phyloP scores from a whole-genome alignment of 2,797 vertebrate genomes.

The Channa striata region DNA sequence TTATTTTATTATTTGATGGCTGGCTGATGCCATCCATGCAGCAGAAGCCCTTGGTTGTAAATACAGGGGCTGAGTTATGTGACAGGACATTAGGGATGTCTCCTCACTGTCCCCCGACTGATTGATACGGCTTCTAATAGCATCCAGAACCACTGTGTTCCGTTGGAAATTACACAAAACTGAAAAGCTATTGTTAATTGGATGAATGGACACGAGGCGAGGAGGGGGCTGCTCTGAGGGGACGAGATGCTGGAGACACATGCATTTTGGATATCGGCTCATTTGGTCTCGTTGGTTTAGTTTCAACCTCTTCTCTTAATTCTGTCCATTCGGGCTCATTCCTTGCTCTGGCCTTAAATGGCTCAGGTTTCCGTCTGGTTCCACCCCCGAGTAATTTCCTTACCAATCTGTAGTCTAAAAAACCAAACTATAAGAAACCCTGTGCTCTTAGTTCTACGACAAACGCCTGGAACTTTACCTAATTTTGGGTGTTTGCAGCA shows the following conservation, averaged over 20 bases:
- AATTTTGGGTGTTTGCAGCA: not conserved
- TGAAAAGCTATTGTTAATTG: slow-evolving; percentile 80
- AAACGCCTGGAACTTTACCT: slow-evolving; percentile 5
- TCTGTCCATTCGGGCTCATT: too few relatives aligned
- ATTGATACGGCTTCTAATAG: slow-evolving; percentile 90
- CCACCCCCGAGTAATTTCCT: too few relatives aligned
- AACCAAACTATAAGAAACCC: not conserved
- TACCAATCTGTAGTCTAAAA: too few relatives aligned
- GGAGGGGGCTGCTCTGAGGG: slow-evolving; percentile 10
- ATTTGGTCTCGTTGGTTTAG: not conserved
- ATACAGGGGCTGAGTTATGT: slow-evolving; percentile 72
- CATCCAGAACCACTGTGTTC: slow-evolving; percentile 86
- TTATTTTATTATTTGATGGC: slow-evolving; percentile 94
- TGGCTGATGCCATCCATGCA: slow-evolving; percentile 89
- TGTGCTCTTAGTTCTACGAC: not conserved
- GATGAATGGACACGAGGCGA: slow-evolving; percentile 59
- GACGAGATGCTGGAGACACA: slow-evolving; percentile 7
- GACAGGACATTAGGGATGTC: slow-evolving; percentile 70
- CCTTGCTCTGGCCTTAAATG: too few relatives aligned
- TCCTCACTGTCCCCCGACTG: slow-evolving; percentile 85
- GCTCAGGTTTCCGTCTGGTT: not conserved
- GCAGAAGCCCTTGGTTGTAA: slow-evolving; percentile 88
- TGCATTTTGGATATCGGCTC: slow-evolving; percentile 8
- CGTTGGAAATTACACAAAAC: slow-evolving; percentile 88
- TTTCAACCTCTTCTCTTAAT: not conserved